Base-by-base conservation (phyloP, 1,140 invertebrate species). In the Parasteatoda tepidariorum region DNA sequence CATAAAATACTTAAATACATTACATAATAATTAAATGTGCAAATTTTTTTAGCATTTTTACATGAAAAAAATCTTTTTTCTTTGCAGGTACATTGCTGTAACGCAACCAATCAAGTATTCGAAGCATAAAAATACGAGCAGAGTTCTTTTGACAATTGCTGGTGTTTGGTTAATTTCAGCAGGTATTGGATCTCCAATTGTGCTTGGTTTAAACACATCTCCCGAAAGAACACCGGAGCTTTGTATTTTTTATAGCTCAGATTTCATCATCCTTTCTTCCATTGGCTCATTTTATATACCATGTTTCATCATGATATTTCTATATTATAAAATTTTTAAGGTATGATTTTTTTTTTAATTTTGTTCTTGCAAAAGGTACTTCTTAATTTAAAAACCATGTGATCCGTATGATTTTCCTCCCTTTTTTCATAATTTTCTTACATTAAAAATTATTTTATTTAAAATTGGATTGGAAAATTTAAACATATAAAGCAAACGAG, bases 261-360 rank as follows among this genome's bases (percentile, higher is more conserved):
- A 99, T 90, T 99, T 99, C 89, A 96, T 99, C 87, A 95, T 99
- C 85, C 98, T 97, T 89, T 99, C 97, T 13, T 99, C 97, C 55
- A 92, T 99, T 86, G 95, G 95, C 70, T 99, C 98, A 85, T 99
- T 99, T 92, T 99, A 99, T 90, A 98, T 99, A 88, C 98, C 98
- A 6, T 99, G 97, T 89, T 93, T 98, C 87, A 96, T 98, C 87
- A 99, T 99, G 97, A 95, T 99, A 88, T 96, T 97, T 89, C 93
- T 99, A 26, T 99, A 99, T 89, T 98, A 96, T 90, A 96, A 94
- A 90, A 99, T 99, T 91, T 99, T 99, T 91, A 95, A 93, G 92
- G 94, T 94, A 33, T 90, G 13, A 48, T 48, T 18, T 9, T 48
- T 7, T 48, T 48, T n/a, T n/a, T n/a, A n/a, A n/a, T n/a, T n/a